A percentile compares a stretch with the other conserved stretches of the same genome.
Conservation (phyloP, 2,113 vertebrate genomes). For the Anser brachyrhynchus region DNA sequence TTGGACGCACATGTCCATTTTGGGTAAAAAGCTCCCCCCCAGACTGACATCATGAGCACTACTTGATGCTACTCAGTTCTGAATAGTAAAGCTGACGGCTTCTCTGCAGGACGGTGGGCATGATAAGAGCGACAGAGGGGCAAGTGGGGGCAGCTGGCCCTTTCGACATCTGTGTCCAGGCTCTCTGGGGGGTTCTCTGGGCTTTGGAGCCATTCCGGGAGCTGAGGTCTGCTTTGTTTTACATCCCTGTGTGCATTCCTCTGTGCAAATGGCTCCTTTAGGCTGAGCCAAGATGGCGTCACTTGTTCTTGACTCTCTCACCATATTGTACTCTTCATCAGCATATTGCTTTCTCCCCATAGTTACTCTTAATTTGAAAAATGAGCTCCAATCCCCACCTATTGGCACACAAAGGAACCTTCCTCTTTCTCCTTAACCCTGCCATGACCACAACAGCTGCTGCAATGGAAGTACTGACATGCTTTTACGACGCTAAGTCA, state of each 20-base stretch:
- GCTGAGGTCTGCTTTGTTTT: background rate
- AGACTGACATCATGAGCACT: background rate
- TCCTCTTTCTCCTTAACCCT: constrained; percentile 50
- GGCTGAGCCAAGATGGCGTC: background rate
- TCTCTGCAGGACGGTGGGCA: background rate
- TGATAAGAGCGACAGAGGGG: background rate
- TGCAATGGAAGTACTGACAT: background rate
- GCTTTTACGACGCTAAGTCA: fast-evolving
- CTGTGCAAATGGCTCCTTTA: background rate
- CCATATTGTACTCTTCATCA: constrained; percentile 26
- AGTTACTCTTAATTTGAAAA: constrained; percentile 52
- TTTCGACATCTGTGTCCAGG: background rate
- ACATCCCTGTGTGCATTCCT: background rate
- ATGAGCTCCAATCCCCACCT: constrained; percentile 48
- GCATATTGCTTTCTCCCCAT: background rate
- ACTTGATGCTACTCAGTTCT: background rate
- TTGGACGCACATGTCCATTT: background rate
- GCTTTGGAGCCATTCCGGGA: fast-evolving
- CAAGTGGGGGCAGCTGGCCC: background rate
- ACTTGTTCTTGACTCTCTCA: constrained; percentile 7
- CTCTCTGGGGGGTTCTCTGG: background rate
- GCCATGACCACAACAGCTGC: background rate
- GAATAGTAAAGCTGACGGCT: background rate
- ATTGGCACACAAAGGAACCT: constrained; percentile 57
- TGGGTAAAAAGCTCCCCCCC: background rate